phyloP scores from a whole-genome alignment of 1,140 invertebrate species.

The Mercenaria mercenaria region DNA sequence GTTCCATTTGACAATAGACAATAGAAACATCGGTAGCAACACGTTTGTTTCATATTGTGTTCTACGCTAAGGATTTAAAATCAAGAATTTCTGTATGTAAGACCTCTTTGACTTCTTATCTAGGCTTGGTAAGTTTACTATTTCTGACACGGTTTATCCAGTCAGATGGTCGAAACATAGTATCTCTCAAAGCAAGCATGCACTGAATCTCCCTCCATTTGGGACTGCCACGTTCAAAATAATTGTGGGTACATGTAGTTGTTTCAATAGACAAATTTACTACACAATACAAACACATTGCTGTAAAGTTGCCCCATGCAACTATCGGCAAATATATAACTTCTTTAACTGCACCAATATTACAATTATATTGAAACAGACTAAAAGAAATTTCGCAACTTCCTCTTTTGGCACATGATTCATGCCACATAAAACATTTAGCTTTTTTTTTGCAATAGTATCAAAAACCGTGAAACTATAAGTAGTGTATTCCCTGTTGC shows the following conservation, averaged over 20 bases:
- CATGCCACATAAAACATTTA: slow-evolving; percentile 54
- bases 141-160: slow-evolving; percentile 19
- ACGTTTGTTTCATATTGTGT: neutral
- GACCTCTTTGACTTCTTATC: neutral
- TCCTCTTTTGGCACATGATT: slow-evolving; percentile 40
- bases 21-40: no score
- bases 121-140: neutral
- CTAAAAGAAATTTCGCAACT: slow-evolving; percentile 51
- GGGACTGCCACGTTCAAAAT: slow-evolving; percentile 60
- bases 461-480: slow-evolving; percentile 50
- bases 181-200: slow-evolving; percentile 43
- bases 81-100: neutral
- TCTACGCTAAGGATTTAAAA: neutral
- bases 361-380: slow-evolving; percentile 11
- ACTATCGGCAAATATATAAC: slow-evolving; percentile 58
- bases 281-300: slow-evolving; percentile 56
- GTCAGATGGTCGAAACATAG: slow-evolving; percentile 37
- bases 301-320: slow-evolving; percentile 59
- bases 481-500: slow-evolving; percentile 42
- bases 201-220: slow-evolving; percentile 64
- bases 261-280: slow-evolving; percentile 32
- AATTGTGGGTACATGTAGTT: slow-evolving; percentile 48
- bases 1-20: no score
- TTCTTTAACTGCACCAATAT: slow-evolving; percentile 4
- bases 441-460: slow-evolving; percentile 19